Evolutionary conservation across 2,888 invertebrate genomes (phyloP).

Genomic region (Salpingus planirostris): DNA sequence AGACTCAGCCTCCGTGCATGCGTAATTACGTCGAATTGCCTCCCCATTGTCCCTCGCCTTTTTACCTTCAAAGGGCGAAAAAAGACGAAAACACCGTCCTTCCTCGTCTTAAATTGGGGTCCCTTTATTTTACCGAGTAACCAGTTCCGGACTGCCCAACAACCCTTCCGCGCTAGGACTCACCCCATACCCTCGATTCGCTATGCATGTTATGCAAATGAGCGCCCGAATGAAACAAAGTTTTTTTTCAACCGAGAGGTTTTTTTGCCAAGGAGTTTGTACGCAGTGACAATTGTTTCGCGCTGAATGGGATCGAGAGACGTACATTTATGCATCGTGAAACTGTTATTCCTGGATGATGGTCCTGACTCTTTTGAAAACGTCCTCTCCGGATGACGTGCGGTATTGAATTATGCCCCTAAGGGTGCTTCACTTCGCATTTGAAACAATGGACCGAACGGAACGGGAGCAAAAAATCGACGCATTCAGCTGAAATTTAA

Average conservation of each 20-base stretch:
- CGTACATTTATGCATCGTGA: no score
- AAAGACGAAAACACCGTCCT: no score
- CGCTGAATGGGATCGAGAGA: no score
- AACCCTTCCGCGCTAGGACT: constrained; percentile 1
- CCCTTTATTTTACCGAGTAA: no score
- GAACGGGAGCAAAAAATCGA: constrained; percentile 6
- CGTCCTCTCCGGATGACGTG: background rate
- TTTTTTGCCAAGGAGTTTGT: constrained; percentile 12
- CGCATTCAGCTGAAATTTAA: constrained; percentile 10
- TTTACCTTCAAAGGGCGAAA: no score
- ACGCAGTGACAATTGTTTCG: constrained; percentile 28
- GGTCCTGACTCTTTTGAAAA: background rate
- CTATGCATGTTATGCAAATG: constrained; percentile 34
- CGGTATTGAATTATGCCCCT: constrained; percentile 12
- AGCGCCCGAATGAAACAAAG: constrained; percentile 22
- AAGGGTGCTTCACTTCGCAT: constrained; percentile 10
- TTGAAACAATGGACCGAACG: constrained; percentile 3
- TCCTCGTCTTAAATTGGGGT: no score
- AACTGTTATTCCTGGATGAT: no score
- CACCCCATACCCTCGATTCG: constrained; percentile 23
- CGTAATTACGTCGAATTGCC: no score
- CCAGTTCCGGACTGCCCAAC: no score
- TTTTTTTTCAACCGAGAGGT: constrained; percentile 29
- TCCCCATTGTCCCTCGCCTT: no score
- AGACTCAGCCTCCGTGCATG: no score